A percentile compares a stretch with the other conserved stretches of the same genome.
These are phyloP conservation scores for Oopsacas minuta DNA, from an alignment of 37 sponge, comb jelly and placozoan species.

Conservation along the genomic window DNA sequence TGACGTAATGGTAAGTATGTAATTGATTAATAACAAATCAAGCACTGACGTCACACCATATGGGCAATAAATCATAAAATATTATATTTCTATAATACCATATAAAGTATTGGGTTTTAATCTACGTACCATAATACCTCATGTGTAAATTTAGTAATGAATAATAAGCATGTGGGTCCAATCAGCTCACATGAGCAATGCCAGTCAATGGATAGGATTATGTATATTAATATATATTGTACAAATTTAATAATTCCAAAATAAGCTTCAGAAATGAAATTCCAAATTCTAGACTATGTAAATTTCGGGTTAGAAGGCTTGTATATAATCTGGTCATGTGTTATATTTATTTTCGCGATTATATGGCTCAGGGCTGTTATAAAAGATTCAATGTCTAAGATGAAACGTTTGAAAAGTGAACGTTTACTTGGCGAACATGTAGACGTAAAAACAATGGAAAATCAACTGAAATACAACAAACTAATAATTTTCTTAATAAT, in stretches of 20 bases:
- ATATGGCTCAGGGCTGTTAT: neutral
- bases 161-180: neutral
- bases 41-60: no score
- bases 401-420: neutral
- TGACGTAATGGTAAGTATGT: no score
- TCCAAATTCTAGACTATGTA: neutral
- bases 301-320: neutral
- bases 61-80: no score
- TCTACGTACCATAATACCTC: no score
- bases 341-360: neutral
- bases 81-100: no score
- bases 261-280: neutral
- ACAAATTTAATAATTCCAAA: neutral
- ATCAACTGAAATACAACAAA: slow-evolving; percentile 1
- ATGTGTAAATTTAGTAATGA: neutral
- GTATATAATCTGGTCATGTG: slow-evolving; percentile 1
- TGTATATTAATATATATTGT: neutral
- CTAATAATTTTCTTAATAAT: neutral
- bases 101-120: no score
- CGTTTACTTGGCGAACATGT: neutral
- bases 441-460: neutral
- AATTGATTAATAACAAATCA: no score
- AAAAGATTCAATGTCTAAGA: neutral
- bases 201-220: neutral
- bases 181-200: neutral